Evolutionary conservation across 2,113 vertebrate species (phyloP), one percentile per base, ranked within the genome.

Genomic region (Vidua chalybeata): DNA sequence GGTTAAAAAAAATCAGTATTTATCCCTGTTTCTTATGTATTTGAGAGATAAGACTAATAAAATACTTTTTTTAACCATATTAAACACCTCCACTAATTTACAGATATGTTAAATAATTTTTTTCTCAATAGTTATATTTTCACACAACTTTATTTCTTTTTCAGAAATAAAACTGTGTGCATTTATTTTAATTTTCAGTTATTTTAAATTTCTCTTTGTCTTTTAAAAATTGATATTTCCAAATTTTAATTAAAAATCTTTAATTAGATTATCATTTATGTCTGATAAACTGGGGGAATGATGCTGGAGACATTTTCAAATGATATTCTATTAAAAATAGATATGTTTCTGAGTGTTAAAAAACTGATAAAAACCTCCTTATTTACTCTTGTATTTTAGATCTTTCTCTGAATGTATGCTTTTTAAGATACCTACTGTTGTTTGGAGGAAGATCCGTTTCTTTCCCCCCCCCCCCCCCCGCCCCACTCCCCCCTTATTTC

Each of bases 361-460:
- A 91, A 82, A 6, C 33, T 94, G 82, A 81, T 96, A 23, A 74
- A 62, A 55, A 15, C 15, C 45, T 79, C 5, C 20, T 72, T 95
- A 89, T 96, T 92, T 74, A 80, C 30, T 73, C 21, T 51, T 37
- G 31, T 80, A 56, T 91, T 90, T 95, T 80, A 84, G 88, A 87
- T 95, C 90, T 67, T 58, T 88, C 69, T 46, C 45, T 51, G 68
- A 52, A 90, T 89, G 72, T 93, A 48, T 94, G 89, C 89, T 96
- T 96, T 95, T 93, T 75, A 89, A 93, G 87, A 95, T 93, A 96
- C 90, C 84, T 96, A 37, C 89, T 55, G 66, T 89, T 96, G 87
- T 97, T 96, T 96, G 52, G 68, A 76, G 83, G 77, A 96, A 86
- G 98, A 98, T 98, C 97, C 97, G 98, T 98, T 98, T 98, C 98